Conservation (phyloP, 2,888 invertebrate species). For the Hemaris fuciformis region DNA sequence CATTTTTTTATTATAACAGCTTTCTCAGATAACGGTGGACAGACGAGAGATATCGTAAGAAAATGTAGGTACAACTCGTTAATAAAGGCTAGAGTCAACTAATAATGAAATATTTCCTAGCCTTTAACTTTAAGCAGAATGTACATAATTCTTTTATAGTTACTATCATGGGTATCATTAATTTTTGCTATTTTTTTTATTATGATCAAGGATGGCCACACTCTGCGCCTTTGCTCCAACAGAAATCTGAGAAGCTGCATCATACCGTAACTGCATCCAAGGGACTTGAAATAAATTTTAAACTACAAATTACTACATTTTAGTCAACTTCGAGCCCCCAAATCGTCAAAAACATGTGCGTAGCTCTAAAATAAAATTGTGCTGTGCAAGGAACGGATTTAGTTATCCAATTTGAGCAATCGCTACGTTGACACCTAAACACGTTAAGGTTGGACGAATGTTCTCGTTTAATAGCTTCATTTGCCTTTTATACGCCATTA, state of each 20-base stretch:
- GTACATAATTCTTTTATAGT: too few relatives aligned
- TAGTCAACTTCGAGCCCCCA: neutral
- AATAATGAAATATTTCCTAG: too few relatives aligned
- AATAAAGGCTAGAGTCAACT: too few relatives aligned
- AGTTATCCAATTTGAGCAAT: slow-evolving; percentile 62
- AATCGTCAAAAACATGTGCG: slow-evolving; percentile 10
- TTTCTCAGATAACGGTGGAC: neutral
- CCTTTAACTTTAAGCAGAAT: too few relatives aligned
- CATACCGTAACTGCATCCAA: neutral
- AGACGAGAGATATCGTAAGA: too few relatives aligned
- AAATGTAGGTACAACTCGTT: too few relatives aligned
- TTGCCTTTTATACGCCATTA: slow-evolving; percentile 14
- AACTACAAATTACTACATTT: neutral
- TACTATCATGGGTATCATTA: too few relatives aligned
- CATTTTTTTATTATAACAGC: neutral
- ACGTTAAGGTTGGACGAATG: slow-evolving; percentile 22
- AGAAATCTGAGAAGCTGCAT: neutral
- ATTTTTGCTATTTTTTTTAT: too few relatives aligned
- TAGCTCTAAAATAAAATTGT: slow-evolving; percentile 46
- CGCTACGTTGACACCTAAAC: slow-evolving; percentile 21
- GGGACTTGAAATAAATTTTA: neutral
- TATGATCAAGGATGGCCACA: neutral
- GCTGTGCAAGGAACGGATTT: slow-evolving; percentile 56
- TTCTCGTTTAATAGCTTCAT: slow-evolving; percentile 19
- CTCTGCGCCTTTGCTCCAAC: neutral